Evolutionary conservation across 2,113 vertebrate species (phyloP).

Genomic region (Mastomys natalensis): DNA sequence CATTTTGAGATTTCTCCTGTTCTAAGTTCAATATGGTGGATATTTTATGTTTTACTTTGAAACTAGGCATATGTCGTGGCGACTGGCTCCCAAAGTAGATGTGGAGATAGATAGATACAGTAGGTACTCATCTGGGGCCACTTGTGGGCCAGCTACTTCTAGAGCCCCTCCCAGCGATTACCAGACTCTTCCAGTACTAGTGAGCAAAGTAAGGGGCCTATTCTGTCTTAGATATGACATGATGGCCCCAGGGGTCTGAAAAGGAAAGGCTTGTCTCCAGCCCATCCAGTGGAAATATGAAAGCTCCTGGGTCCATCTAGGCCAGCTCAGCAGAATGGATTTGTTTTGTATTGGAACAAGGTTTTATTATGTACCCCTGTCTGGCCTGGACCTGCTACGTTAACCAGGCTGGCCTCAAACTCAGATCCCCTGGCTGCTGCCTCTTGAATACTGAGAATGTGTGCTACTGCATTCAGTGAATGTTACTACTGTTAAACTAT

Average conservation of each 20-base stretch:
- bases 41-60: background rate
- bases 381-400: background rate
- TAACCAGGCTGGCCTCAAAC: background rate
- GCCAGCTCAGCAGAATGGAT: background rate
- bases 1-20: background rate
- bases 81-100: accelerated
- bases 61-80: background rate
- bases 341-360: background rate
- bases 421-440: background rate
- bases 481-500: background rate
- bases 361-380: background rate
- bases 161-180: background rate
- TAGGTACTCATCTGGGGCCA: background rate
- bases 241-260: background rate
- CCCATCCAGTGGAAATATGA: background rate
- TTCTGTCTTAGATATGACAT: too few relatives aligned
- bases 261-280: background rate
- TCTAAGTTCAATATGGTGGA: background rate
- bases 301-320: background rate
- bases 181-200: background rate
- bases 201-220: background rate
- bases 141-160: accelerated
- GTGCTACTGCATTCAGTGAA: background rate
- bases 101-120: accelerated
- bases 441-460: background rate